Evolutionary conservation across 2,888 invertebrate genomes (phyloP).

Genomic region (Phania funesta): DNA sequence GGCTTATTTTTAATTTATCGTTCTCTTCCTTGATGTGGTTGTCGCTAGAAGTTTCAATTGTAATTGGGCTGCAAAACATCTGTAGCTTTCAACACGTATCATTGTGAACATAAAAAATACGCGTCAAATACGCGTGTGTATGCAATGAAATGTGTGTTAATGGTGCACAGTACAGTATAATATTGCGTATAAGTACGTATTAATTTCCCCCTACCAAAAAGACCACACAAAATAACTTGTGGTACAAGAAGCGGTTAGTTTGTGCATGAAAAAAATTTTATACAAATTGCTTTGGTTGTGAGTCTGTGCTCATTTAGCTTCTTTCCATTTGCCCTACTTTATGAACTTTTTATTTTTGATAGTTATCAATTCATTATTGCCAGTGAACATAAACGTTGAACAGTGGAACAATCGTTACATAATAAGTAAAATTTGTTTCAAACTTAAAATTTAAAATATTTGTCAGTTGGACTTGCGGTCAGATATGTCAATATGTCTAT

Average conservation of each 20-base stretch:
- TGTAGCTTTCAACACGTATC: no score
- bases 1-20: no score
- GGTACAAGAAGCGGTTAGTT: no score
- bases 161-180: no score
- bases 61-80: no score
- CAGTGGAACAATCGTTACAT: not conserved
- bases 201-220: conserved; percentile 22
- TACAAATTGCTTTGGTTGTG: not conserved
- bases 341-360: not conserved
- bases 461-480: no score
- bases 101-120: no score
- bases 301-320: not conserved
- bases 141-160: not conserved
- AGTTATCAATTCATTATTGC: conserved; percentile 37
- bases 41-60: no score
- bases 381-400: not conserved
- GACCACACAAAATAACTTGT: not conserved
- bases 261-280: not conserved
- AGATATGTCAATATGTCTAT: no score
- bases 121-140: not conserved
- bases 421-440: no score
- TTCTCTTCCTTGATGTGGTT: no score
- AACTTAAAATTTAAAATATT: no score
- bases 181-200: conserved; percentile 34
- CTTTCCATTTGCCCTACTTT: not conserved